A percentile compares a stretch with the other conserved stretches of the same genome.
Conservation (phyloP, 2,113 vertebrate species). For the Ageneiosus marmoratus region DNA sequence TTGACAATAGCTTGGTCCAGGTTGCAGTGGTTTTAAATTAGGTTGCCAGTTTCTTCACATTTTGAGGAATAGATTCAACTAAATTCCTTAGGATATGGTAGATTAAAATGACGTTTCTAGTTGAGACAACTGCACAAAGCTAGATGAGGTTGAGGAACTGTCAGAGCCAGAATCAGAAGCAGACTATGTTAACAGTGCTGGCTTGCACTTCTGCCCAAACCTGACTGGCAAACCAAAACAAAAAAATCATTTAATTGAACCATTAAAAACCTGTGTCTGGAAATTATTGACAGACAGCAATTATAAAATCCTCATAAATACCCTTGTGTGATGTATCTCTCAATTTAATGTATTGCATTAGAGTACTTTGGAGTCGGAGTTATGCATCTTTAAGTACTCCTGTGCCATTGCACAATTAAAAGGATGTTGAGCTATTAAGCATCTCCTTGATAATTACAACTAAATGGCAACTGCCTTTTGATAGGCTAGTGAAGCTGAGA, state of each 20-base stretch:
- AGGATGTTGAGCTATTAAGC: slow-evolving; percentile 21
- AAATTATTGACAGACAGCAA: slow-evolving; percentile 16
- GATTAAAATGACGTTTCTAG: background rate
- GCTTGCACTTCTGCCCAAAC: background rate
- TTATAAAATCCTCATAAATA: slow-evolving; percentile 2
- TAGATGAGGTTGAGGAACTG: background rate
- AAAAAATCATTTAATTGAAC: background rate
- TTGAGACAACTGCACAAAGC: background rate
- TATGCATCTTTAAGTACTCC: slow-evolving; percentile 18
- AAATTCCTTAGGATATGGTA: background rate
- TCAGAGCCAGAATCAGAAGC: background rate
- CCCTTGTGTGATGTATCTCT: background rate
- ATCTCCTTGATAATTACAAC: slow-evolving; percentile 6
- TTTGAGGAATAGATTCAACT: too few relatives aligned
- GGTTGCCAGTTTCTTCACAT: background rate
- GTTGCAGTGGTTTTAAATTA: background rate
- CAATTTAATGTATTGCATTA: background rate
- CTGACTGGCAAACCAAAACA: background rate
- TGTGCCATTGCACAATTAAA: slow-evolving; percentile 9
- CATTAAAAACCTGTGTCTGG: background rate
- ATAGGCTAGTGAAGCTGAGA: slow-evolving; percentile 16
- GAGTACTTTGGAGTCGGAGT: slow-evolving; percentile 4
- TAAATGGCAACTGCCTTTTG: slow-evolving; percentile 18
- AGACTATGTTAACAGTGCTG: background rate
- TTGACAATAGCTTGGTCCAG: background rate